Percentiles rank a stretch among this genome's conserved stretches.
phyloP scores from a whole-genome alignment of 2,797 vertebrate genomes.

The Brotogeris chrysoptera region DNA sequence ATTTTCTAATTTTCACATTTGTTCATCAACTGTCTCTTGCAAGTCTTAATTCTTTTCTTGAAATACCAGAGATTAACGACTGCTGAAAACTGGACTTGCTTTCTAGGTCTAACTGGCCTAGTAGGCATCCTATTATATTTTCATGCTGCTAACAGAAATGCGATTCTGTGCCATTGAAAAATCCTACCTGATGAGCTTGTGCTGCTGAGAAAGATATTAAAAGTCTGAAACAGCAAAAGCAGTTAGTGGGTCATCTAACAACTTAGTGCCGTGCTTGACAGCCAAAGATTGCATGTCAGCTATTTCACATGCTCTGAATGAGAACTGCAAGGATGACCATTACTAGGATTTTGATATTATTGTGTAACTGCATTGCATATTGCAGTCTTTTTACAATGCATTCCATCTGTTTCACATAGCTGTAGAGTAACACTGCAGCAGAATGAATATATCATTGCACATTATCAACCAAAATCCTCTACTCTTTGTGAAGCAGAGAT shows the following conservation, averaged over 20 bases:
- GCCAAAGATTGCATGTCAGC: no score
- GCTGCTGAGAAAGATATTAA: background rate
- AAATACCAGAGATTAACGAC: background rate
- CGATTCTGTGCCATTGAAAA: background rate
- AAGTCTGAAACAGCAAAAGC: background rate
- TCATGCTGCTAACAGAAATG: background rate
- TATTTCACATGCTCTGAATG: background rate
- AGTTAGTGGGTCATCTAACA: background rate
- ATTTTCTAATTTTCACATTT: background rate
- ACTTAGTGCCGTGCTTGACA: no score
- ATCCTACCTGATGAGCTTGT: background rate
- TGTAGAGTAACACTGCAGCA: background rate
- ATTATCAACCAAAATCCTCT: background rate
- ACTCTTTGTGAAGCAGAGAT: background rate
- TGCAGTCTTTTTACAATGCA: background rate
- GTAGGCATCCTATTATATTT: background rate
- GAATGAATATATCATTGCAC: background rate
- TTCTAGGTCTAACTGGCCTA: background rate
- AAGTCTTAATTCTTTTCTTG: background rate
- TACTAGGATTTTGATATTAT: background rate
- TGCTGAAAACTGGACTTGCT: background rate
- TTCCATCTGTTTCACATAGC: background rate
- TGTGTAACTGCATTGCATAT: rapidly evolving
- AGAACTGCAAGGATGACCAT: background rate
- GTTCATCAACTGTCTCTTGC: background rate